Conservation (phyloP, 2,888 invertebrate species). For the Aspidiotus rigidus region DNA sequence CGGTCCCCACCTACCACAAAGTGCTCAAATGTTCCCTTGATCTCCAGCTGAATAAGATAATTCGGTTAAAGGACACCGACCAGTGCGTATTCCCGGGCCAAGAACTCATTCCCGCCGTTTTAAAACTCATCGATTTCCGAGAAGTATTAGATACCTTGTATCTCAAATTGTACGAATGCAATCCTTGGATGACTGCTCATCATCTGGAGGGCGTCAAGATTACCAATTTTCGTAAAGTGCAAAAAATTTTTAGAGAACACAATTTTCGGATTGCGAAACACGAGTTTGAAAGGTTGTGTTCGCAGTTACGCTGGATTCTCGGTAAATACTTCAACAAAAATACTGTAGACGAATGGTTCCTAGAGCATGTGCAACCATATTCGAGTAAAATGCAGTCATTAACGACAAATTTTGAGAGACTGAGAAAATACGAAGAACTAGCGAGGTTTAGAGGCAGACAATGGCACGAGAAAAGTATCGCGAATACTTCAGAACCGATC, state of each 20-base stretch:
- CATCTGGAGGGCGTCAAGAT: slow-evolving; percentile 44
- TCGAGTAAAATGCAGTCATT: slow-evolving; percentile 39
- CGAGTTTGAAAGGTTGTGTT: neutral
- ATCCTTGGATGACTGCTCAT: slow-evolving; percentile 47
- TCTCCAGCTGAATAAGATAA: neutral
- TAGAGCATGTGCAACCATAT: slow-evolving; percentile 42
- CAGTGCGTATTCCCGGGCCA: neutral
- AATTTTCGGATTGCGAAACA: neutral
- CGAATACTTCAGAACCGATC: too few relatives aligned
- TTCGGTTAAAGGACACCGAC: neutral
- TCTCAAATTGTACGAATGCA: slow-evolving; percentile 35
- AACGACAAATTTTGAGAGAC: neutral
- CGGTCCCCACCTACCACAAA: neutral
- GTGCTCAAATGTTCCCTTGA: slow-evolving; percentile 45
- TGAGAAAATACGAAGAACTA: too few relatives aligned
- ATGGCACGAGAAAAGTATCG: too few relatives aligned
- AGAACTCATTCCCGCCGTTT: neutral
- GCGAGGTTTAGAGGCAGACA: too few relatives aligned
- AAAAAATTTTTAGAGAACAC: neutral
- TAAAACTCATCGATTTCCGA: neutral
- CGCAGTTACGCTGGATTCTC: slow-evolving; percentile 42
- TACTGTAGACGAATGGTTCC: slow-evolving; percentile 44
- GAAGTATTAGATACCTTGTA: neutral
- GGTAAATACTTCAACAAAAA: slow-evolving; percentile 41
- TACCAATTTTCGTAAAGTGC: slow-evolving; percentile 44